These are phyloP conservation scores for Cyprinodon diabolis DNA, from an alignment of 2,797 vertebrate genomes.

Conservation along the genomic window DNA sequence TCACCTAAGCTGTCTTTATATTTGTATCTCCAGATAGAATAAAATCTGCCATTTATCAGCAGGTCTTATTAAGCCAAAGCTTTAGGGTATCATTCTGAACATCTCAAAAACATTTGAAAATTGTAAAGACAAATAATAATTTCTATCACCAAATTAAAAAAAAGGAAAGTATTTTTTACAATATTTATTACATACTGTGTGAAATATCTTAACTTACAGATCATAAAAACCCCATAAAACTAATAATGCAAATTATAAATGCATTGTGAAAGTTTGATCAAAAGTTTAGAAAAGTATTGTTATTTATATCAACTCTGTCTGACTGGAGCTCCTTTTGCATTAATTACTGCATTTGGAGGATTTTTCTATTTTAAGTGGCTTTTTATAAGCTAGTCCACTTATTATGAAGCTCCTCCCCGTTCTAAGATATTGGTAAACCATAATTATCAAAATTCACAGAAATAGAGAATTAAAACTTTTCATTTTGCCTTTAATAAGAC, in stretches of 20 bases:
- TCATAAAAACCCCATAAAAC: neutral
- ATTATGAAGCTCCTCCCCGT: too few species aligned
- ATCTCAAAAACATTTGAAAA: too few species aligned
- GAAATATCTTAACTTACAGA: neutral
- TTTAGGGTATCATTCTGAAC: neutral
- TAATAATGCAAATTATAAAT: too few species aligned
- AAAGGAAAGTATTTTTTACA: neutral
- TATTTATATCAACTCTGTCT: neutral
- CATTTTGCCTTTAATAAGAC: too few species aligned
- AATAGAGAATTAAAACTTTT: neutral
- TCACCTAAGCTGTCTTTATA: neutral
- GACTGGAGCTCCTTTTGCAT: neutral
- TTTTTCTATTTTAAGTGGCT: too few species aligned
- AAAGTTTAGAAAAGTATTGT: neutral
- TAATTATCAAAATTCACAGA: neutral
- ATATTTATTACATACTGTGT: neutral
- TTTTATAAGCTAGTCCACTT: too few species aligned
- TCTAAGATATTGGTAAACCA: too few species aligned
- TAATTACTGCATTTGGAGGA: neutral
- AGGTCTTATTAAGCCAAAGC: neutral
- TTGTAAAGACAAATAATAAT: too few species aligned
- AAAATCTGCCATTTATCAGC: neutral
- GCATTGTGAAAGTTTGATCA: too few species aligned
- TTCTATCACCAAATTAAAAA: neutral
- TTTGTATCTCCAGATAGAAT: neutral